Evolutionary conservation across 2,888 invertebrate species (phyloP).

Genomic region (Antheraea yamamai): DNA sequence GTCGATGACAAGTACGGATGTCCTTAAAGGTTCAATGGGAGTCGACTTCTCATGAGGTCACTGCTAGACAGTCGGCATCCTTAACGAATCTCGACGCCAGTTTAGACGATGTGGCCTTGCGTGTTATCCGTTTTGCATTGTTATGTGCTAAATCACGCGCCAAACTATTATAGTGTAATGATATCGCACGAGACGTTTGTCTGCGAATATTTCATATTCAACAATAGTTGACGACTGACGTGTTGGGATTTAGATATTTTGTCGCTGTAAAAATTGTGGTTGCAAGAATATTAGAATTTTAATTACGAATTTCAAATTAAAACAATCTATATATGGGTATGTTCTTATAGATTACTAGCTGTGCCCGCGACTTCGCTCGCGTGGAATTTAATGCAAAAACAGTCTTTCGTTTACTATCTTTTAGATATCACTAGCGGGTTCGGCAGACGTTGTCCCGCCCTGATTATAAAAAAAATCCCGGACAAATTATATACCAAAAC

Average conservation of each 20-base stretch:
- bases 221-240: not conserved
- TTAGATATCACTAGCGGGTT: no score
- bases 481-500: no score
- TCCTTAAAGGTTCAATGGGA: not conserved
- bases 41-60: not conserved
- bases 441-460: no score
- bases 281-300: no score
- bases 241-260: not conserved
- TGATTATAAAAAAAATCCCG: no score
- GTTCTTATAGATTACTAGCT: no score
- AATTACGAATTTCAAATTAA: no score
- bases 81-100: not conserved
- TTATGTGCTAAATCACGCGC: slow-evolving; percentile 4
- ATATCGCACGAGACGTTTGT: not conserved
- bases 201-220: not conserved
- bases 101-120: slow-evolving; percentile 3
- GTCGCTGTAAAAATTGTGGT: not conserved
- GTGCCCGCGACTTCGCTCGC: no score
- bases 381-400: no score
- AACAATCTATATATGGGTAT: no score
- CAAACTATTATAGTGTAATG: not conserved
- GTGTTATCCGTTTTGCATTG: not conserved
- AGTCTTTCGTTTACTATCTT: no score
- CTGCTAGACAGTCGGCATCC: not conserved
- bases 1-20: not conserved